phyloP scores from a whole-genome alignment of 2,888 invertebrate species.

The Agrotis clavis region DNA sequence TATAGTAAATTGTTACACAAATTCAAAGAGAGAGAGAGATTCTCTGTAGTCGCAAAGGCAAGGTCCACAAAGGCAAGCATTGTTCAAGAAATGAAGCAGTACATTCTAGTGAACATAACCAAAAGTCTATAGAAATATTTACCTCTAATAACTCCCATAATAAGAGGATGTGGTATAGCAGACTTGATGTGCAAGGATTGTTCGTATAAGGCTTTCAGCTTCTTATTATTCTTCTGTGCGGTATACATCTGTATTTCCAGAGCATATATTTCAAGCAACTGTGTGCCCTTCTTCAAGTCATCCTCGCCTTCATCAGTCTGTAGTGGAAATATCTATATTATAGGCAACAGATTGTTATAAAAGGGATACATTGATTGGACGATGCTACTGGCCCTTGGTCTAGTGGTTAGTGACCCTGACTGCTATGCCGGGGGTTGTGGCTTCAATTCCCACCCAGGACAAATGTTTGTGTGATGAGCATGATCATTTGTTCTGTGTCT shows the following conservation, averaged over 20 bases:
- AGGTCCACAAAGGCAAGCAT: not conserved
- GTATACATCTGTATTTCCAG: constrained; percentile 99
- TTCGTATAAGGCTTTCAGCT: constrained; percentile 98
- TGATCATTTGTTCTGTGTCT: no score
- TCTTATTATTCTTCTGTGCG: constrained; percentile 99
- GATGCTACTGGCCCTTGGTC: no score
- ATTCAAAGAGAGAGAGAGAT: no score
- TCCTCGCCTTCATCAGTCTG: constrained; percentile 99
- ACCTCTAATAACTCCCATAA: constrained; percentile 99
- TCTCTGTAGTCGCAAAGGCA: not conserved
- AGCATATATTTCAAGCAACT: constrained; percentile 99
- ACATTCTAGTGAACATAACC: not conserved
- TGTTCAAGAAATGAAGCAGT: constrained; percentile 5
- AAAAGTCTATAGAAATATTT: constrained; percentile 50
- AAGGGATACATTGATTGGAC: constrained; percentile 17
- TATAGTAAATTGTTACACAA: not conserved
- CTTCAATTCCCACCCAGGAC: no score
- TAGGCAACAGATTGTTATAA: constrained; percentile 38
- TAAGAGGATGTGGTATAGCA: constrained; percentile 99
- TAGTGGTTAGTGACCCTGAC: no score
- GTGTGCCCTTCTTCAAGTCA: constrained; percentile 99
- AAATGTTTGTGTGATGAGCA: no score
- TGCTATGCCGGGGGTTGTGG: no score
- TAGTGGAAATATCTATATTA: constrained; percentile 42
- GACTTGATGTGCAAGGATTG: constrained; percentile 99